Evolutionary conservation across 2,888 invertebrate genomes (phyloP).

Genomic region (Coenonympha glycerion): DNA sequence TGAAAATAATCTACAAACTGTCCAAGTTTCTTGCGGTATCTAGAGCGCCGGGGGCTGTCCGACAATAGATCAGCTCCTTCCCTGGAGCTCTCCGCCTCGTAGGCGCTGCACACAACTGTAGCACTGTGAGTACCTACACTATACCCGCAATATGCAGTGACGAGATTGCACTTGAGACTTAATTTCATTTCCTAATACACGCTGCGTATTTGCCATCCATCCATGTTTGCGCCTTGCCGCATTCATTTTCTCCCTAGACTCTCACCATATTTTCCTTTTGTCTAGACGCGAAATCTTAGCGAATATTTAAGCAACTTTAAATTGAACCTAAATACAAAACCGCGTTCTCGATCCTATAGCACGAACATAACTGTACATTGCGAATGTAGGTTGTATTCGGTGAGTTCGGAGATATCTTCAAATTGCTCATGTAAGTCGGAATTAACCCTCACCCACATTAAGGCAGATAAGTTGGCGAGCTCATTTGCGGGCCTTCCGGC

Average conservation of each 20-base stretch:
- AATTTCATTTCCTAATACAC: constrained; percentile 73
- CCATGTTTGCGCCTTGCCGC: constrained; percentile 62
- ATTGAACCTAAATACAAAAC: constrained; percentile 14
- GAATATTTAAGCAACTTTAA: constrained; percentile 57
- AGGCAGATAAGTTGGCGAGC: constrained; percentile 74
- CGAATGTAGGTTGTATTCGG: constrained; percentile 41
- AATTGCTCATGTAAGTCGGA: constrained; percentile 75
- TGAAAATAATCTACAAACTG: constrained; percentile 32
- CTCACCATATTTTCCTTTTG: constrained; percentile 72
- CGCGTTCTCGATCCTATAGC: constrained; percentile 9
- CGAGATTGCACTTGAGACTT: constrained; percentile 60
- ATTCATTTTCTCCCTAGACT: constrained; percentile 63
- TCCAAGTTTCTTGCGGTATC: constrained; percentile 33
- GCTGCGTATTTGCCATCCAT: constrained; percentile 62
- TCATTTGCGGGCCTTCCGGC: constrained; percentile 76
- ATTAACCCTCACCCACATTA: constrained; percentile 76
- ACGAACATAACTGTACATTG: constrained; percentile 30
- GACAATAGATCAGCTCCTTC: constrained; percentile 32
- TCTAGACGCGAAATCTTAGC: constrained; percentile 75
- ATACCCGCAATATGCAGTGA: constrained; percentile 44
- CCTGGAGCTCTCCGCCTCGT: constrained; percentile 28
- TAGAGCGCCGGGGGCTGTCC: constrained; percentile 33
- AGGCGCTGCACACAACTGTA: constrained; percentile 26
- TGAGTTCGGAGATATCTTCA: constrained; percentile 60
- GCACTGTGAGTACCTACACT: too few species aligned